These are phyloP conservation scores for Sinella curviseta DNA, from an alignment of 1,140 invertebrate genomes.

Conservation along the genomic window DNA sequence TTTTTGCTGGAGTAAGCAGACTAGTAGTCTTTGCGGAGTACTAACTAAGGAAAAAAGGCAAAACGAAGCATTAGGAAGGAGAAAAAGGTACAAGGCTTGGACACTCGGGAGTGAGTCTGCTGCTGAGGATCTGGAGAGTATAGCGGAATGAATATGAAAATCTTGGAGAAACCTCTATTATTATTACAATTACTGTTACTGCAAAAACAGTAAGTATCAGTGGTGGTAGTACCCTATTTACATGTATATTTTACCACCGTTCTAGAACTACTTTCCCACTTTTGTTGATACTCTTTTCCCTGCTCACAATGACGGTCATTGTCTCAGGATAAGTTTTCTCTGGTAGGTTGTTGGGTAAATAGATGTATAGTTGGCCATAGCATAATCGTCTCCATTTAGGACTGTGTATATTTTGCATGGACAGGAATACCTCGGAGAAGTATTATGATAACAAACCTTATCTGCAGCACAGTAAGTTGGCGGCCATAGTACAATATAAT, in stretches of 20 bases:
- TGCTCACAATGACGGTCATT: neutral
- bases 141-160: neutral
- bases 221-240: neutral
- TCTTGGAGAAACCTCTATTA: conserved; percentile 7
- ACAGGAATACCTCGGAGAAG: no score
- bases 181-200: neutral
- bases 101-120: neutral
- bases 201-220: neutral
- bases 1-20: neutral
- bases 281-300: neutral
- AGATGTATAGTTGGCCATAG: no score
- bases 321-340: neutral
- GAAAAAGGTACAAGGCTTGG: neutral
- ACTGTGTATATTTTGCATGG: no score
- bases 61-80: neutral
- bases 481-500: no score
- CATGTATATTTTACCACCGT: neutral
- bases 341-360: neutral
- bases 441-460: no score
- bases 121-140: neutral
- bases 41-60: neutral
- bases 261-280: no score
- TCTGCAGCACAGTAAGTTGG: no score
- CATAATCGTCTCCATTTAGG: no score
- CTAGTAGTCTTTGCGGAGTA: no score